Evolutionary conservation across 2,888 invertebrate genomes (phyloP), one percentile per base, ranked within the genome.

Genomic region (Scelioninae gen. 1): DNA sequence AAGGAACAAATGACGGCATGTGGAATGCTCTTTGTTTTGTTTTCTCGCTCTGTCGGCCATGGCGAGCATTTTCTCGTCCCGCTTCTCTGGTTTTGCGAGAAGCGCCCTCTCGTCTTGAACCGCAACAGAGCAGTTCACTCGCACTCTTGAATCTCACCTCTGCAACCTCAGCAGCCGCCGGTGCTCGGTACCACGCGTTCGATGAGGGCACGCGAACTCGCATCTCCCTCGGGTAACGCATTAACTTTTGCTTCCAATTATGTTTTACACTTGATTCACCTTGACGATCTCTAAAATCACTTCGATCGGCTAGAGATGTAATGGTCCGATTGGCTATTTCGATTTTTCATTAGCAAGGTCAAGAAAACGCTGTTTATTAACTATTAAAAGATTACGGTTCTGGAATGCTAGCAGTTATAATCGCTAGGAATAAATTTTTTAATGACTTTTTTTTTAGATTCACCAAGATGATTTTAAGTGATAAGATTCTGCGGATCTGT

Each of bases 21-120:
- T 86, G 89, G 90, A 91, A 92, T 92, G 90, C 83, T 88, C 91
- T 91, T 92, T 91, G 91, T 91, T 91, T 88, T 80, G 82, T 74
- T 78, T 71, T 89, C 87, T 88, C 86, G 84, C 85, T 87, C 85
- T 72, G 63, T 32, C 81, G 76, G 83, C 84, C 82, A 76, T 56
- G 71, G 53, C 71, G 69, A 68, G 83, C 81, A 84, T 80, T 85
- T 82, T 77, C 71, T 85, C 76, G 63, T 87, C 85, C 86, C 78
- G 72, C 65, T 86, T 76, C 65, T 78, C 63, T 53, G 65, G 63
- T 80, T 80, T 68, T 63, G 69, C 58, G 45, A 76, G 83, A 83
- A 83, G 82, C 79, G 75, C 81, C 75, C 72, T 65, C 65, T 56
- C 63, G 31, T 65, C 49, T 32, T 10, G 13, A 8, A 5, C 11